phyloP scores from a whole-genome alignment of 2,113 vertebrate genomes.

The Ondatra zibethicus region DNA sequence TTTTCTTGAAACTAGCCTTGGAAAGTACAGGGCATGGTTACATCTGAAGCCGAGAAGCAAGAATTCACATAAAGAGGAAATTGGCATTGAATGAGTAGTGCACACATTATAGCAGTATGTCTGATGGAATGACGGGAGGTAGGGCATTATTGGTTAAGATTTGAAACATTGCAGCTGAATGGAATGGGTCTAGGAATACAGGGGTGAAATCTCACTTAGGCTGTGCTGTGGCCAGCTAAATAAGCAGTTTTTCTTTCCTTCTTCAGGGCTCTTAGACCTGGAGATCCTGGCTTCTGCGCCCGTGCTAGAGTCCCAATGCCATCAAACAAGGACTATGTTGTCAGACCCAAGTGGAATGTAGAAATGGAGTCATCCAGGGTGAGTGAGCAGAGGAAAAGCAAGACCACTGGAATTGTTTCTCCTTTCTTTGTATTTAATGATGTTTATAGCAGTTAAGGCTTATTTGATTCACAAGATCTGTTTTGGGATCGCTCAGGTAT shows the following conservation, averaged over 20 bases:
- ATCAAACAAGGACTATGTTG: slow-evolving; percentile 99
- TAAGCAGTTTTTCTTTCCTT: slow-evolving; percentile 16
- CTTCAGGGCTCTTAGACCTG: slow-evolving; percentile 94
- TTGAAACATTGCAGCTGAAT: background rate
- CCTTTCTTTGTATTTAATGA: background rate
- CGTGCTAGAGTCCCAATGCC: slow-evolving; percentile 97
- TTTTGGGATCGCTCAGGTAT: slow-evolving; percentile 8
- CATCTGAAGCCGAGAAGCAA: background rate
- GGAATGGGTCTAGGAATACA: no score
- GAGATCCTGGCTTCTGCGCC: slow-evolving; percentile 98
- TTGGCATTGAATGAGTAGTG: background rate
- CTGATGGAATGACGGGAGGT: background rate
- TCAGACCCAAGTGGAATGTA: slow-evolving; percentile 98
- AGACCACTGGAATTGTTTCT: background rate
- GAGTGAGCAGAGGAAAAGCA: slow-evolving; percentile 77
- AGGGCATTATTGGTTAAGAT: no score
- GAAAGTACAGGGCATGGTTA: background rate
- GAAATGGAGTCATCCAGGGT: slow-evolving; percentile 96
- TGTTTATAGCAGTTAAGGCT: background rate
- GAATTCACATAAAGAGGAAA: background rate
- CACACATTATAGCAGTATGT: background rate
- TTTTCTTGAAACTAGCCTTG: background rate
- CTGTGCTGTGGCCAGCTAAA: background rate
- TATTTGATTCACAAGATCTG: slow-evolving; percentile 9
- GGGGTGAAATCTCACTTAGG: background rate